Evolutionary conservation across 2,113 vertebrate species (phyloP).

Genomic region (Gymnocephalus cernua): DNA sequence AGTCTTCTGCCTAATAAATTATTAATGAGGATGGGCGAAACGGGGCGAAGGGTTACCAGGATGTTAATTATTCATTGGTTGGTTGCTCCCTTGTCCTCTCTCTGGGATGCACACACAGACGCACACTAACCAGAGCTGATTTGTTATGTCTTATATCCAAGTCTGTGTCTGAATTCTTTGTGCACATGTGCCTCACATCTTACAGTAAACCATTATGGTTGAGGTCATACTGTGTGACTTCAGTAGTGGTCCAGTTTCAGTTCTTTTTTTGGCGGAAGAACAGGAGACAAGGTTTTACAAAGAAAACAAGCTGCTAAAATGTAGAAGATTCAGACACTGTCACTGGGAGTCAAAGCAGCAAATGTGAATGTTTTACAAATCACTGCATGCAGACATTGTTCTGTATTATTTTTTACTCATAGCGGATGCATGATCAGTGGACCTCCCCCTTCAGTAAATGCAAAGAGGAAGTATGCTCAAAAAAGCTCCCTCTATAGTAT

Average conservation of each 20-base stretch:
- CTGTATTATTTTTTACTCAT: not conserved
- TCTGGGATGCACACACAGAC: constrained; percentile 29
- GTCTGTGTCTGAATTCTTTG: constrained; percentile 20
- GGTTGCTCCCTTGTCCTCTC: constrained; percentile 60
- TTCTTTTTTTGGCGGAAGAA: constrained; percentile 31
- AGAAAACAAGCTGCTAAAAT: not conserved
- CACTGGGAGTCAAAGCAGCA: not conserved
- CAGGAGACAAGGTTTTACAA: not conserved
- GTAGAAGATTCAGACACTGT: not conserved
- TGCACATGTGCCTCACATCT: not conserved
- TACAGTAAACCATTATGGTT: constrained; percentile 44
- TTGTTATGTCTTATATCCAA: constrained; percentile 51
- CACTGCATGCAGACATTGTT: not conserved
- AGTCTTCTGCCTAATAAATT: constrained; percentile 70
- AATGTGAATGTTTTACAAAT: not conserved
- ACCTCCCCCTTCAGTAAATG: constrained; percentile 20
- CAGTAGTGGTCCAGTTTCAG: constrained; percentile 22
- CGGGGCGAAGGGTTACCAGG: constrained; percentile 70
- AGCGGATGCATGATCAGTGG: not conserved
- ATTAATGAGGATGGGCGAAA: constrained; percentile 67
- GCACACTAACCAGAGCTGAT: constrained; percentile 34
- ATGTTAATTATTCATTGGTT: constrained; percentile 78
- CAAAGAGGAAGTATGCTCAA: constrained; percentile 57
- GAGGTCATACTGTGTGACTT: constrained; percentile 47
- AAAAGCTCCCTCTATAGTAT: constrained; percentile 47